Evolutionary conservation across 2,888 invertebrate genomes (phyloP), one percentile per base, ranked within the genome.

Genomic region (Hypercompe scribonia): DNA sequence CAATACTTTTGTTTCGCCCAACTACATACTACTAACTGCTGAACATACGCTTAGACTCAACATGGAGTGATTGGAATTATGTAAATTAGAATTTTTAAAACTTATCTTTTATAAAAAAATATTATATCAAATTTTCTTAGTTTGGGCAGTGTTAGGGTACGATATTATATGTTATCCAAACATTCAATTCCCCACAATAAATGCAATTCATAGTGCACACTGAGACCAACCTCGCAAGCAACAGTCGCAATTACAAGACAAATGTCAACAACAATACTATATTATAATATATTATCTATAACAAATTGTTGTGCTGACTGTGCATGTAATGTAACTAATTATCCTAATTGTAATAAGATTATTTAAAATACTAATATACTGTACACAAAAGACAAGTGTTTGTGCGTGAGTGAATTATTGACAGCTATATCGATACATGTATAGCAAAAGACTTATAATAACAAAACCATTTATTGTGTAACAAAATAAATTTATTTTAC

Each of bases 241-340:
- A 79, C 78, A 79, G 79, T 79, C 85, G 76, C 84, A 71, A 77
- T 76, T 76, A 76, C 77, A 76, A 75, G 68, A 74, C 79, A 84
- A 83, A 80, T 81, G 82, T 84, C 81, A 88, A 86, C 85, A 86
- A 84, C 79, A 81, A 76, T 83, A 79, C 84, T 87, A 87, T 81
- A 69, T 65, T 36, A 68, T 81, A 82, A 78, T 74, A 86, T 86
- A 89, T 87, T 88, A 90, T 88, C 85, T 84, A 83, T 86, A 87
- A 83, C 86, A 84, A 84, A 78, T 78, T 84, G 88, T 90, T 91
- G 94, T 94, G 94, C 94, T 86, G 88, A 90, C 85, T 89, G 94
- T 94, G 95, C 93, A 90, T 68, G 54, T 68, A 88, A 85, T 86
- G 86, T 83, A 87, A 84, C 80, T 88, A 88, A 87, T 82, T 86